A percentile compares a stretch with the other conserved stretches of the same genome.
phyloP scores from a whole-genome alignment of 2,888 invertebrate genomes.

The Macaria liturata region DNA sequence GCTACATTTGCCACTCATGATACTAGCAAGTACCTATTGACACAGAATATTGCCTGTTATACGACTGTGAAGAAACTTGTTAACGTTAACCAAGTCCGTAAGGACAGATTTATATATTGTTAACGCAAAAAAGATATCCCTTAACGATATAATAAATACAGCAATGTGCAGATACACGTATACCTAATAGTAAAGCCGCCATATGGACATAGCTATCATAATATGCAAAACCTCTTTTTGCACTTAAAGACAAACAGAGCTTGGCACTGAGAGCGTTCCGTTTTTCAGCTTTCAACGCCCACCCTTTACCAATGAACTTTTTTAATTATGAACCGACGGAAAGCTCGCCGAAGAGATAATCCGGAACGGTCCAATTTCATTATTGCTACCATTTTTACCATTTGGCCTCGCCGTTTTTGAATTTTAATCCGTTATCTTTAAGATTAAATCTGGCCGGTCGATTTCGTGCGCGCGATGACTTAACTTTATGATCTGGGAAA shows the following conservation, averaged over 20 bases:
- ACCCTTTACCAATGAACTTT: slow-evolving; percentile 38
- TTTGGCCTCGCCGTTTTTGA: slow-evolving; percentile 14
- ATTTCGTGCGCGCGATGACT: background rate
- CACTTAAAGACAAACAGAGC: slow-evolving; percentile 32
- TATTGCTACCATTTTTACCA: slow-evolving; percentile 34
- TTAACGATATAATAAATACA: too few species aligned
- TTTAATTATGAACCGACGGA: slow-evolving; percentile 38
- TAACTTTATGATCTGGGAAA: slow-evolving; percentile 8
- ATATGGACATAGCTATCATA: too few species aligned
- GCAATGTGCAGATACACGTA: too few species aligned
- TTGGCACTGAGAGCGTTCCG: slow-evolving; percentile 36
- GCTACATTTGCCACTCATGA: too few species aligned
- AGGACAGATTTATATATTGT: too few species aligned
- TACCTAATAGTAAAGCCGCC: too few species aligned
- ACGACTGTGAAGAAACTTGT: too few species aligned
- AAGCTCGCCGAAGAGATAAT: slow-evolving; percentile 36
- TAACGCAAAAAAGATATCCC: too few species aligned
- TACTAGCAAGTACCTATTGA: too few species aligned
- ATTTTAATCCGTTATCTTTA: slow-evolving; percentile 17
- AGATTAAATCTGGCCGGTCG: slow-evolving; percentile 10
- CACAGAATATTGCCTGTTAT: too few species aligned
- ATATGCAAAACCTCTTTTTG: background rate
- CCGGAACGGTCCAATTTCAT: slow-evolving; percentile 39
- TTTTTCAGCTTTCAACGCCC: slow-evolving; percentile 31
- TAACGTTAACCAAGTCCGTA: too few species aligned